Conservation (phyloP, 2,113 vertebrate species). For the Odocoileus virginianus region DNA sequence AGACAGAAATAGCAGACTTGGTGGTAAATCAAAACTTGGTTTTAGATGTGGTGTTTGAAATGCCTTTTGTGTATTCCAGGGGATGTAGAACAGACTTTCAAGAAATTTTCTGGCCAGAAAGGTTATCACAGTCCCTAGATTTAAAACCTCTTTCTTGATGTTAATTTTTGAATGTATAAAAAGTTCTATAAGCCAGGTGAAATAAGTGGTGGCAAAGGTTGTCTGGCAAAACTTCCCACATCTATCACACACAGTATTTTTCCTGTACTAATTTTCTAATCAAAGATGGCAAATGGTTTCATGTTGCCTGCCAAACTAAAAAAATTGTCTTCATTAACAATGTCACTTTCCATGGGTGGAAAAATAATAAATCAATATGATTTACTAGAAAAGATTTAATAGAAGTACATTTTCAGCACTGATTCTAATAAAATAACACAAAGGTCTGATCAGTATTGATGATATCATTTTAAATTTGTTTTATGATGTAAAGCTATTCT, state of each 20-base stretch:
- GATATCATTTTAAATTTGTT: constrained; percentile 19
- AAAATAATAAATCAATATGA: constrained; percentile 53
- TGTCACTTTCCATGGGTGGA: neutral
- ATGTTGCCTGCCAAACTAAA: constrained; percentile 19
- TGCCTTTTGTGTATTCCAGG: neutral
- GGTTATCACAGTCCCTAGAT: neutral
- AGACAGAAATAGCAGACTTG: neutral
- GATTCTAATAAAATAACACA: constrained; percentile 40
- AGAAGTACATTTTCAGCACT: constrained; percentile 23
- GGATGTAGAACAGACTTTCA: neutral
- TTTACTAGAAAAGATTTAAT: constrained; percentile 51
- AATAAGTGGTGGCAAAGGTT: neutral
- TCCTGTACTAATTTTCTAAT: constrained; percentile 31
- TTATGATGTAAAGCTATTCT: neutral
- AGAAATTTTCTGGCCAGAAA: neutral
- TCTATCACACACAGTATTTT: neutral
- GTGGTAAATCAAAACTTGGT: neutral
- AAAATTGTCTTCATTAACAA: constrained; percentile 1
- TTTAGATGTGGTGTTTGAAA: neutral
- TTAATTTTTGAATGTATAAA: neutral
- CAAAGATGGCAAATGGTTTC: constrained; percentile 45
- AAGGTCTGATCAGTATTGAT: constrained; percentile 40
- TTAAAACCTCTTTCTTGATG: neutral
- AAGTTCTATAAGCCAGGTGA: neutral
- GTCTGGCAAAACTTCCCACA: neutral